phyloP scores from a whole-genome alignment of 2,113 vertebrate species.

The Sander lucioperca region DNA sequence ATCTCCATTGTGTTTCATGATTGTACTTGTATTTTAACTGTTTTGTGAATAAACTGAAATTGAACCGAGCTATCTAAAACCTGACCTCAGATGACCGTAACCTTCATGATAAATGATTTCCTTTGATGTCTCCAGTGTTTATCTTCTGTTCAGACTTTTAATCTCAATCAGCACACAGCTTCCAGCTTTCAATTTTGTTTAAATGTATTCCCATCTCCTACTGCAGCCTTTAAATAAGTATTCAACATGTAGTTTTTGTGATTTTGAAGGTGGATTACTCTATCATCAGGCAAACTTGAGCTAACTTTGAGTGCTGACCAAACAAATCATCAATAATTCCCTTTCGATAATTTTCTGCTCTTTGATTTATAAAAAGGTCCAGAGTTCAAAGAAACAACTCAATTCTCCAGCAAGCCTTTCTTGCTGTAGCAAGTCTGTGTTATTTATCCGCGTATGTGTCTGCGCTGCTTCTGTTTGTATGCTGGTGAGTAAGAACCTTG shows the following conservation, averaged over 20 bases:
- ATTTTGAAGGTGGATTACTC: neutral
- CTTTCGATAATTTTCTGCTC: conserved; percentile 39
- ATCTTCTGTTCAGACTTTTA: neutral
- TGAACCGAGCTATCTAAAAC: neutral
- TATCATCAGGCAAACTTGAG: conserved; percentile 4
- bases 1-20: too few species aligned
- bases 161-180: neutral
- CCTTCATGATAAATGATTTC: neutral
- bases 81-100: neutral
- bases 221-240: conserved; percentile 2
- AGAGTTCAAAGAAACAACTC: conserved; percentile 43
- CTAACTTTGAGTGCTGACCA: neutral
- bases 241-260: conserved; percentile 2
- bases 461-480: neutral
- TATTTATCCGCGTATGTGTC: neutral
- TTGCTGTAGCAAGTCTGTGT: neutral
- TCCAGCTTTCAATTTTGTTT: conserved; percentile 15
- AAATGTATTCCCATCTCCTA: conserved; percentile 4
- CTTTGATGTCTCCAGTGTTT: neutral
- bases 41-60: too few species aligned
- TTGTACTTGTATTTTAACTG: too few species aligned
- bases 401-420: conserved; percentile 1
- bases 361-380: conserved; percentile 42
- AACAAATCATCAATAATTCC: conserved; percentile 54
- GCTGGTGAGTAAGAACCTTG: neutral